These are phyloP conservation scores for Tyrannus savana DNA, from an alignment of 2,113 vertebrate species.

Conservation along the genomic window DNA sequence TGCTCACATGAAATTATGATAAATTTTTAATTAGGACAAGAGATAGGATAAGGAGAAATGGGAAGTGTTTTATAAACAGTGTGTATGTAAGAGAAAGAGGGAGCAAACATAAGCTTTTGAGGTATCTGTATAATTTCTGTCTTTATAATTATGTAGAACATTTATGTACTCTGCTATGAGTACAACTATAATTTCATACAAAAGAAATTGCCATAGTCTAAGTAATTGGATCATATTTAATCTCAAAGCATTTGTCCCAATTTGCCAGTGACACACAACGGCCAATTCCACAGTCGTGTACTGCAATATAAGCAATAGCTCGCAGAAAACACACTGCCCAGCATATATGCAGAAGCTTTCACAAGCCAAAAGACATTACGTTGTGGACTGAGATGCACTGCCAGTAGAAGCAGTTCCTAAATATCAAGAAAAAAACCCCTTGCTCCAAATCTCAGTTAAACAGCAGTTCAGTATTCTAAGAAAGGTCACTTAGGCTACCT, in stretches of 20 bases:
- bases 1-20: neutral
- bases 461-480: neutral
- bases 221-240: neutral
- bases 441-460: neutral
- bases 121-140: neutral
- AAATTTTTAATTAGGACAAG: neutral
- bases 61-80: neutral
- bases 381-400: neutral
- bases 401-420: neutral
- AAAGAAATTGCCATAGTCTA: neutral
- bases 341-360: neutral
- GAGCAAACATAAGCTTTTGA: neutral
- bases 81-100: fast-evolving
- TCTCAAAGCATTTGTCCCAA: neutral
- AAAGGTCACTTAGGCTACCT: neutral
- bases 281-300: fast-evolving
- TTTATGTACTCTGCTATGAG: neutral
- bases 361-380: neutral
- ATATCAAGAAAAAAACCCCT: neutral
- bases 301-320: neutral
- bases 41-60: neutral
- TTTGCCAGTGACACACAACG: fast-evolving
- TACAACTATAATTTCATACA: neutral
- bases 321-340: neutral
- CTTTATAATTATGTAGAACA: neutral